Percentiles rank a stretch among this genome's conserved stretches.
Conservation (phyloP, 2,888 invertebrate species). For the Crocallis elinguaria region DNA sequence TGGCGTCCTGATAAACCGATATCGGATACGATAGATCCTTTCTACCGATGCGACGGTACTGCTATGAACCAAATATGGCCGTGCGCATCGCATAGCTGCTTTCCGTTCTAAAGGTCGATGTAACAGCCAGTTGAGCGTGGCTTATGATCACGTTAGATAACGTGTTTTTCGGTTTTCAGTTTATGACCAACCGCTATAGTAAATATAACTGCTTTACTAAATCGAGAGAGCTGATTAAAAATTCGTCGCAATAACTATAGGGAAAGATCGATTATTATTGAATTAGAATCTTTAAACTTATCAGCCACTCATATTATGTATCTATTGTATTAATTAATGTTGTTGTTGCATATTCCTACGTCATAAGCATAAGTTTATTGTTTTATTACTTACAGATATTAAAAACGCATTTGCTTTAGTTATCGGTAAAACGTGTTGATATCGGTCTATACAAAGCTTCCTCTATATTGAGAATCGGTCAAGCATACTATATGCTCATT, state of each 20-base stretch:
- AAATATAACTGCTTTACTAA: background rate
- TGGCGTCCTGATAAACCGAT: constrained; percentile 52
- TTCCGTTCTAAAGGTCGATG: constrained; percentile 57
- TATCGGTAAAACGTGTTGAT: constrained; percentile 1
- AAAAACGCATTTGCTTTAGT: background rate
- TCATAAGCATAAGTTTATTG: background rate
- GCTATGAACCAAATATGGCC: constrained; percentile 61
- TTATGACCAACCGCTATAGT: background rate
- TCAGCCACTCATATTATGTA: background rate
- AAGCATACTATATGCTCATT: constrained; percentile 51
- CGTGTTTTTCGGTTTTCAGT: background rate
- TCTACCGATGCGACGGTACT: constrained; percentile 43
- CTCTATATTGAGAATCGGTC: constrained; percentile 51
- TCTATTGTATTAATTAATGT: background rate
- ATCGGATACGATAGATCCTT: constrained; percentile 47
- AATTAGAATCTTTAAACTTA: background rate
- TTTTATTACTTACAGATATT: background rate
- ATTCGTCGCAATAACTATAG: no score
- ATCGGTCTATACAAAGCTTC: constrained; percentile 34
- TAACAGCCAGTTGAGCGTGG: constrained; percentile 57
- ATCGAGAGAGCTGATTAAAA: no score
- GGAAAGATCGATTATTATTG: no score
- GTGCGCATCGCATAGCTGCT: constrained; percentile 50
- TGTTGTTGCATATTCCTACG: background rate
- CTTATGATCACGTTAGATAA: constrained; percentile 31